Evolutionary conservation across 2,797 vertebrate species (phyloP), one percentile per base, ranked within the genome.

Genomic region (Hoplostethus mediterraneus): DNA sequence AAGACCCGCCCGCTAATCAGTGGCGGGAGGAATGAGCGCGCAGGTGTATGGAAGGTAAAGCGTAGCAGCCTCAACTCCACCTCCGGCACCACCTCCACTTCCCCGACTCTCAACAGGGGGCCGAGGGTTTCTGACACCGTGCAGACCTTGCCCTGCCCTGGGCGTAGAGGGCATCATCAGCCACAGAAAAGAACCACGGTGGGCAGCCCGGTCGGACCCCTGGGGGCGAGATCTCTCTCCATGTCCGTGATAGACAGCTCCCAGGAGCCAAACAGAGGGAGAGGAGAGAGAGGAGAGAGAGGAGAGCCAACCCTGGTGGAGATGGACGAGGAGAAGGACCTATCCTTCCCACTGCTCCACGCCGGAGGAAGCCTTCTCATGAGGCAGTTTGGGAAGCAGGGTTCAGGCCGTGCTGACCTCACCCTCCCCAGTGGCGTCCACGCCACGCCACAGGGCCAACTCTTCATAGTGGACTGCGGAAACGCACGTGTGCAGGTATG

Each of bases 391-490:
- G 95, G 95, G 21, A 96, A 95, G 73, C 94, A 94, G 78, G 95
- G 95, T 28, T 95, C 94, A 5, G 95, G 95, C 25, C 87, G 93
- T n/a, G 89, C 95, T 30, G 94, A 95, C 36, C 84, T 95, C 53
- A 94, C 92, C 3, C 82, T 96, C 3, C 95, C 95, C 12, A 95
- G 94, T 75, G 95, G 95, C 7, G 80, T 96, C 44, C 91, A 95
- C 30, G 83, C 83, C n/a, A 93, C 93, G 1, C 79, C 88, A 6
- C 91, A 94, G 38, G 94, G 95, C 2, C 91, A 94, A 16, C 89
- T 96, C 40, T 96, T 94, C 48, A 88, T 95, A 31, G 95, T 95
- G 31, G 95, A 96, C 75, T 95, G 94, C 16, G 95, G 95, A 58
- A 96, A 96, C 64, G 91, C 92, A 13, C 93, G 95, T 17, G 73